phyloP scores from a whole-genome alignment of 2,113 vertebrate genomes.

The Crotalus viridis region DNA sequence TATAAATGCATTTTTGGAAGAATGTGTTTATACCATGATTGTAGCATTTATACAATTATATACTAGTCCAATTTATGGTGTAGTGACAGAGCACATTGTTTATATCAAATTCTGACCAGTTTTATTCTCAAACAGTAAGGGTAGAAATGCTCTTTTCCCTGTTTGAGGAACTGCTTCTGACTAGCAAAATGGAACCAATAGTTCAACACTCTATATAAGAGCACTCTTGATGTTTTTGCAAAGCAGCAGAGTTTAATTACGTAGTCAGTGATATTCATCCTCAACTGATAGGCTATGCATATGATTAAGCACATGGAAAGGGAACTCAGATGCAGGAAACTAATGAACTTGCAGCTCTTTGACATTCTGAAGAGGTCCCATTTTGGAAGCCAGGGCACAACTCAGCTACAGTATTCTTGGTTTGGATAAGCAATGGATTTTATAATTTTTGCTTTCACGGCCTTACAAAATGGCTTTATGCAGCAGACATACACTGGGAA shows the following conservation, averaged over 20 bases:
- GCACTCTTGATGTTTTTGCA: not conserved
- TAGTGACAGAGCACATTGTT: not conserved
- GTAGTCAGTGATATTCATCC: not conserved
- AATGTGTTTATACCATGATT: not conserved
- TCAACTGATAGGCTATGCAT: not conserved
- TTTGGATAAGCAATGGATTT: not conserved
- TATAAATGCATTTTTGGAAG: not conserved
- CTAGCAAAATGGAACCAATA: not conserved
- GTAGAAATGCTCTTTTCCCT: not conserved
- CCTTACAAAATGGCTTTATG: not conserved
- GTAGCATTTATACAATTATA: not conserved
- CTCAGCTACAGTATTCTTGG: not conserved
- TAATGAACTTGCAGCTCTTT: not conserved
- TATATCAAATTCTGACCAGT: not conserved
- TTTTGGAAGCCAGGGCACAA: not conserved
- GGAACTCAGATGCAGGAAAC: not conserved
- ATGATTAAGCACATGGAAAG: not conserved
- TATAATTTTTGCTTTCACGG: not conserved
- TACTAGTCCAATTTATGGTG: not conserved
- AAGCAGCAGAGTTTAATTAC: not conserved
- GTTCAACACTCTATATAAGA: not conserved
- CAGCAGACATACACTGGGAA: not conserved
- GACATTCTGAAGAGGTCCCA: not conserved
- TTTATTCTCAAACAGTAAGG: not conserved
- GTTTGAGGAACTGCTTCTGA: not conserved